Conservation (phyloP, 2,888 invertebrate genomes). For the Sarcophaga caerulescens region DNA sequence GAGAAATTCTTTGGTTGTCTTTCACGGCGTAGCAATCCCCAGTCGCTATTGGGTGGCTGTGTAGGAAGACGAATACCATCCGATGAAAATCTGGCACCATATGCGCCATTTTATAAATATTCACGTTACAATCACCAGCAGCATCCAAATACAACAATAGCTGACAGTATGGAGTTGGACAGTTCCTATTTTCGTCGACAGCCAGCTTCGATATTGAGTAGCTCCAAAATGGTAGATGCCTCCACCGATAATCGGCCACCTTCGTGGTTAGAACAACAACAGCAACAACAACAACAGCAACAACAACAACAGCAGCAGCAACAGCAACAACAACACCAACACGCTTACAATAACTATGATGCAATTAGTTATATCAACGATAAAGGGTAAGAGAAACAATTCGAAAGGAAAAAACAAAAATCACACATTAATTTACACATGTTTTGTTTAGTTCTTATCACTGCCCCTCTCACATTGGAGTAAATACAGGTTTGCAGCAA, state of each 20-base stretch:
- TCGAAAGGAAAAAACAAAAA: background rate
- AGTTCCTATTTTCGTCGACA: conserved; percentile 91
- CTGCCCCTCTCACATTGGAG: conserved; percentile 75
- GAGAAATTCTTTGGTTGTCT: conserved; percentile 92
- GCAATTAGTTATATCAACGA: conserved; percentile 72
- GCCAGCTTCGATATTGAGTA: conserved; percentile 88
- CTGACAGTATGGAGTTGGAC: conserved; percentile 83
- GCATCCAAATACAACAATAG: conserved; percentile 19
- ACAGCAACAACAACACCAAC: conserved; percentile 65
- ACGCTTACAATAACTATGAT: conserved; percentile 72
- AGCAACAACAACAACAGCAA: conserved; percentile 82
- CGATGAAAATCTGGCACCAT: conserved; percentile 93
- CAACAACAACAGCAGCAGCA: conserved; percentile 34
- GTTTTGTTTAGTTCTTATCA: conserved; percentile 74
- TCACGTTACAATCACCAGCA: conserved; percentile 82
- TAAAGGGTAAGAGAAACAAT: conserved; percentile 74
- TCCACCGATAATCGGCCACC: conserved; percentile 80
- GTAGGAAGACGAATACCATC: conserved; percentile 92
- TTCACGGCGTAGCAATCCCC: conserved; percentile 82
- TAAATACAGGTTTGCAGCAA: conserved; percentile 83
- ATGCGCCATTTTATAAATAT: conserved; percentile 90
- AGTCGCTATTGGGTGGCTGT: conserved; percentile 91
- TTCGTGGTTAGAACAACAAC: conserved; percentile 86
- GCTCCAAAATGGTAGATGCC: conserved; percentile 77
- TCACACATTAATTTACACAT: background rate